A percentile compares a stretch with the other conserved stretches of the same genome.
phyloP scores from a whole-genome alignment of 2,888 invertebrate species.

The Cosmia trapezina region DNA sequence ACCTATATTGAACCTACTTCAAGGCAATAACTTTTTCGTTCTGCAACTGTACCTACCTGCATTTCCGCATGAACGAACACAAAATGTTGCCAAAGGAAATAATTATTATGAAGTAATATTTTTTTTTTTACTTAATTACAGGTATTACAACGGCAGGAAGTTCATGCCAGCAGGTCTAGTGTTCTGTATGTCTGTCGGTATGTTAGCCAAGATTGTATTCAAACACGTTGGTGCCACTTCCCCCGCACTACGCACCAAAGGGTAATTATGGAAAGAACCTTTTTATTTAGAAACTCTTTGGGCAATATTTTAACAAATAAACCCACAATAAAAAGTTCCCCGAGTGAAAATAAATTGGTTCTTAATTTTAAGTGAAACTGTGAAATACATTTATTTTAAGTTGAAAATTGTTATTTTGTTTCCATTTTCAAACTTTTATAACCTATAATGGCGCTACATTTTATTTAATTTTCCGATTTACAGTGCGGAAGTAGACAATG shows the following conservation, averaged over 20 bases:
- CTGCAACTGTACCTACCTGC: not conserved
- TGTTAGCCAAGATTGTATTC: constrained; percentile 89
- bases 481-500: constrained; percentile 20
- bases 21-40: not conserved
- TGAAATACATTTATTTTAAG: constrained; percentile 8
- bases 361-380: constrained; percentile 42
- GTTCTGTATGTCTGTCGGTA: constrained; percentile 91
- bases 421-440: constrained; percentile 1
- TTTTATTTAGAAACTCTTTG: constrained; percentile 33
- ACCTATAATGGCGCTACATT: not conserved
- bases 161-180: constrained; percentile 98
- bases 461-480: constrained; percentile 23
- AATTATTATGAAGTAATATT: not conserved
- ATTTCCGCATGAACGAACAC: not conserved
- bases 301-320: not conserved
- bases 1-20: not conserved
- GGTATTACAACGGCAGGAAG: constrained; percentile 95
- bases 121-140: constrained; percentile 69
- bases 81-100: constrained; percentile 4
- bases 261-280: constrained; percentile 39
- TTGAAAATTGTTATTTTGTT: constrained; percentile 15
- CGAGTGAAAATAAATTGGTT: constrained; percentile 32
- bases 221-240: constrained; percentile 84
- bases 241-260: constrained; percentile 69
- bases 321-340: not conserved